phyloP scores from a whole-genome alignment of 1,140 invertebrate genomes.

The Drosophila oshimai region DNA sequence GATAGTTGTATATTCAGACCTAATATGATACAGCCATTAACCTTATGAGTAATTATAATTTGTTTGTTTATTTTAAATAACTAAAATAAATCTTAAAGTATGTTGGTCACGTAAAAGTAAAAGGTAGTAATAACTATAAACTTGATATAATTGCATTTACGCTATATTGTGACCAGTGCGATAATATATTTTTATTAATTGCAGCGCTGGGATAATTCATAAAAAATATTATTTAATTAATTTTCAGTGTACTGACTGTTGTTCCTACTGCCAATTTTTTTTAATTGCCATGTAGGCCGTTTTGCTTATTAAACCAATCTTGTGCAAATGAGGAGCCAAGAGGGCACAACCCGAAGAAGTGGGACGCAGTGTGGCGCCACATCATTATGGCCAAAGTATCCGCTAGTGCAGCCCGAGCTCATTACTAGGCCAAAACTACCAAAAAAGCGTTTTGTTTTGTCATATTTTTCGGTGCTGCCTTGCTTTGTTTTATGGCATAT shows the following conservation, averaged over 20 bases:
- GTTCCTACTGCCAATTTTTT: conserved; percentile 23
- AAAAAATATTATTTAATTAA: not conserved
- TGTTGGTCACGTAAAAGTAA: too few relatives aligned
- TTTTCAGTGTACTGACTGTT: not conserved
- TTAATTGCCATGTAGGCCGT: conserved; percentile 75
- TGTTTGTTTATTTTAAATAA: too few relatives aligned
- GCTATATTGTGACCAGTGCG: too few relatives aligned
- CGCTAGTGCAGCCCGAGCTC: conserved; percentile 37
- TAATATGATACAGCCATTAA: too few relatives aligned
- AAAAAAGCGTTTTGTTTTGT: conserved; percentile 42
- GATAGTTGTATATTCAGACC: too few relatives aligned
- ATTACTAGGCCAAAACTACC: conserved; percentile 40
- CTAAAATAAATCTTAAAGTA: too few relatives aligned
- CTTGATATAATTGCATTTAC: too few relatives aligned
- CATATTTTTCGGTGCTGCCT: conserved; percentile 39
- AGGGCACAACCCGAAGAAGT: conserved; percentile 21
- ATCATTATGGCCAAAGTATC: conserved; percentile 46
- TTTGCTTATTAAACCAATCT: conserved; percentile 69
- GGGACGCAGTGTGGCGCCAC: conserved; percentile 59
- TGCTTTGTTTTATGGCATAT: conserved; percentile 39
- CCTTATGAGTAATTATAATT: too few relatives aligned
- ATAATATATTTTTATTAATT: too few relatives aligned
- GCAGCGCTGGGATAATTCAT: too few relatives aligned
- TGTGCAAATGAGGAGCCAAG: conserved; percentile 45
- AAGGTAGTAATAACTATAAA: too few relatives aligned